These are phyloP conservation scores for Ornithoptera alexandrae DNA, from an alignment of 2,888 invertebrate genomes.

Conservation along the genomic window DNA sequence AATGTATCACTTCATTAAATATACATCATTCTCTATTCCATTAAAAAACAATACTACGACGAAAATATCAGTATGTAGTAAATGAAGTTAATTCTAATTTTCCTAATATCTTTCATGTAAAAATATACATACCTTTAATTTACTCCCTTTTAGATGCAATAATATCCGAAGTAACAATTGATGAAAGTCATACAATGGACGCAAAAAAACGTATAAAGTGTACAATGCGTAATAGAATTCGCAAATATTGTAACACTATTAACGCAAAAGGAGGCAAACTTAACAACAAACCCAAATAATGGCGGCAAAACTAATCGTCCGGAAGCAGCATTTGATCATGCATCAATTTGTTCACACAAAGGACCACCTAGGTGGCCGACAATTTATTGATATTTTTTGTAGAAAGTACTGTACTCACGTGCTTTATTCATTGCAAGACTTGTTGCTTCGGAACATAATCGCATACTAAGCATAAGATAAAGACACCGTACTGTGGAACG, in stretches of 20 bases:
- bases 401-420: slow-evolving; percentile 59
- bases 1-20: slow-evolving; percentile 73
- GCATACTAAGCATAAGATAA: slow-evolving; percentile 63
- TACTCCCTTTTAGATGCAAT: slow-evolving; percentile 29
- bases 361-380: slow-evolving; percentile 59
- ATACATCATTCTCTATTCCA: slow-evolving; percentile 34
- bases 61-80: not conserved
- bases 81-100: not conserved
- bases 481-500: slow-evolving; percentile 62
- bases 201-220: slow-evolving; percentile 54
- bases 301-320: slow-evolving; percentile 69
- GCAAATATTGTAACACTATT: slow-evolving; percentile 78
- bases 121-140: not conserved
- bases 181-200: slow-evolving; percentile 57
- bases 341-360: slow-evolving; percentile 65
- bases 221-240: slow-evolving; percentile 78
- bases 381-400: slow-evolving; percentile 34
- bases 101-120: too few species aligned
- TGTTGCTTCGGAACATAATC: slow-evolving; percentile 63
- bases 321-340: slow-evolving; percentile 72
- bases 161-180: slow-evolving; percentile 65
- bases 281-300: slow-evolving; percentile 78
- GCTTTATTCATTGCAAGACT: slow-evolving; percentile 73
- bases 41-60: not conserved
- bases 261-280: slow-evolving; percentile 76